These are phyloP conservation scores for Brachionichthys hirsutus DNA, from an alignment of 2,113 vertebrate species.

Conservation along the genomic window DNA sequence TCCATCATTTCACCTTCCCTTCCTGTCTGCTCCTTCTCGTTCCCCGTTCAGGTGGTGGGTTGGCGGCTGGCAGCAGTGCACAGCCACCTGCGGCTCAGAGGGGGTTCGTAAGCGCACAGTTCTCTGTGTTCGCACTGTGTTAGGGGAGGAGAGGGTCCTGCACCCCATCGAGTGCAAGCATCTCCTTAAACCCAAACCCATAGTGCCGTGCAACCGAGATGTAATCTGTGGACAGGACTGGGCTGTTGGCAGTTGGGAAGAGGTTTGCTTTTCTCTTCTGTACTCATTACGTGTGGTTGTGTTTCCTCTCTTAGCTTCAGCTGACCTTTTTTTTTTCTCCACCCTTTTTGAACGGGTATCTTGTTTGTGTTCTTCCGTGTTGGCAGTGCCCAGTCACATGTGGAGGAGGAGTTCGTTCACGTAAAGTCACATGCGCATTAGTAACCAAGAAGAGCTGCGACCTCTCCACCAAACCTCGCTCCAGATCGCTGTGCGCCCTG, in stretches of 20 bases:
- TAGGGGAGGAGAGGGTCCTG: constrained; percentile 88
- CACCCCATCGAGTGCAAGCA: constrained; percentile 85
- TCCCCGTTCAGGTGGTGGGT: constrained; percentile 88
- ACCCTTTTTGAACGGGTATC: not conserved
- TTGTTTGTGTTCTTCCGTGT: not conserved
- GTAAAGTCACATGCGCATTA: constrained; percentile 83
- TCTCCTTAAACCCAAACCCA: constrained; percentile 87
- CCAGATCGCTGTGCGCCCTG: constrained; percentile 88
- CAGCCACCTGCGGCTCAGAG: constrained; percentile 83
- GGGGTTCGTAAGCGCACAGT: constrained; percentile 89
- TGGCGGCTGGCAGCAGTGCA: constrained; percentile 94
- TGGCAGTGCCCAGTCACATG: constrained; percentile 91
- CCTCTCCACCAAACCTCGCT: constrained; percentile 83
- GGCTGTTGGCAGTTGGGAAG: constrained; percentile 89
- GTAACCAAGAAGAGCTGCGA: constrained; percentile 81
- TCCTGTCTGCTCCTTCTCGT: not conserved
- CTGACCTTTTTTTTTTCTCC: not conserved
- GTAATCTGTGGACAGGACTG: constrained; percentile 89
- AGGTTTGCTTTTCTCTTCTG: constrained; percentile 69
- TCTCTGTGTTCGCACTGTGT: constrained; percentile 88
- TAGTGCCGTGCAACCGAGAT: constrained; percentile 89
- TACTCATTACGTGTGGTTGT: too few species aligned
- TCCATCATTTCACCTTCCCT: not conserved
- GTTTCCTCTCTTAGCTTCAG: not conserved
- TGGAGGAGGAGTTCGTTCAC: constrained; percentile 87